Conservation (phyloP, 2,888 invertebrate species). For the Xestia ashworthii region DNA sequence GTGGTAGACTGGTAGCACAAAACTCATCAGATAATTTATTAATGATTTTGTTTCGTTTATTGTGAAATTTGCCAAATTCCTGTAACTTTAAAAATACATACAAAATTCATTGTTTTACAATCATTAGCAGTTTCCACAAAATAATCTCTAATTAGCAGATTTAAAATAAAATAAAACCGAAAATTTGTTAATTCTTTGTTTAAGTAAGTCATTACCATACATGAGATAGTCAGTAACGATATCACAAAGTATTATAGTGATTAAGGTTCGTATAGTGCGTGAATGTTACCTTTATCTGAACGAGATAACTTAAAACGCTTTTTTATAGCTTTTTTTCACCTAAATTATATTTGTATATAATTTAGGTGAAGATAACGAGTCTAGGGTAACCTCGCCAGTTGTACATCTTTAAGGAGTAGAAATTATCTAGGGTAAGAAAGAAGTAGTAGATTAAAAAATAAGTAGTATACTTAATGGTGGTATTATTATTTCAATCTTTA, state of each 20-base stretch:
- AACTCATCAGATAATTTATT: background rate
- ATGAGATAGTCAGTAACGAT: conserved; percentile 12
- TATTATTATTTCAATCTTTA: background rate
- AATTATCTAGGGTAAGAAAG: background rate
- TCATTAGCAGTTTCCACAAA: background rate
- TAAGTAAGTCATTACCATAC: conserved; percentile 9
- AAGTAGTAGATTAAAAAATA: background rate
- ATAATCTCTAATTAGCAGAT: background rate
- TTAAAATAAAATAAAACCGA: background rate
- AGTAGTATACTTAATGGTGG: background rate
- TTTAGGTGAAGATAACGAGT: conserved; percentile 56
- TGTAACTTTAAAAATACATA: background rate
- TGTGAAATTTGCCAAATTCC: background rate
- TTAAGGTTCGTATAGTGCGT: conserved; percentile 16
- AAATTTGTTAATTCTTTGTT: conserved; percentile 29
- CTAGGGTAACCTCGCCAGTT: conserved; percentile 15
- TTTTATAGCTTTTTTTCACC: no score
- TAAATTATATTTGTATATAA: no score
- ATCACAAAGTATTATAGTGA: conserved; percentile 31
- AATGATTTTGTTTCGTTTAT: background rate
- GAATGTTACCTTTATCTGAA: conserved; percentile 49
- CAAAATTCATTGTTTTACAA: background rate
- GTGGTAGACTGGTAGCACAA: background rate
- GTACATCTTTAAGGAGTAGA: background rate
- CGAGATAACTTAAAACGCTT: conserved; percentile 44